Evolutionary conservation across 2,113 vertebrate genomes (phyloP).

Genomic region (Seriola aureovittata): DNA sequence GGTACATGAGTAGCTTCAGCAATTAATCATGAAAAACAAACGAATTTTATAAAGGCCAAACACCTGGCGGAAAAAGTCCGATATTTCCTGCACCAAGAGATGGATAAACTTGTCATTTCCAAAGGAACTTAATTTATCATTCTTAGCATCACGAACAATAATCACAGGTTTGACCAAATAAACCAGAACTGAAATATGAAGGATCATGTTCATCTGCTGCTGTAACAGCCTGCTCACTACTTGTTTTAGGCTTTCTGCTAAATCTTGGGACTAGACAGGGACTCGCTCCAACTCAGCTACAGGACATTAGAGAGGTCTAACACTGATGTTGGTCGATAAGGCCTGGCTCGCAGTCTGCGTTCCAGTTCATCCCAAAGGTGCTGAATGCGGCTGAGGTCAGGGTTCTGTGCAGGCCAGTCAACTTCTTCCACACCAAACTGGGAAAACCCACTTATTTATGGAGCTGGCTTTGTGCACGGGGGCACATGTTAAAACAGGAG

Average conservation of each 20-base stretch:
- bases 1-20: not conserved
- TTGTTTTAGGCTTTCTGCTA: conserved; percentile 9
- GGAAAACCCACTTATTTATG: not conserved
- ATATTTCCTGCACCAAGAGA: not conserved
- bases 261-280: conserved; percentile 1
- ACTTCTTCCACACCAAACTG: conserved; percentile 3
- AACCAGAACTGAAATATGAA: not conserved
- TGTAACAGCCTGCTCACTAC: not conserved
- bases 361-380: not conserved
- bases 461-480: not conserved
- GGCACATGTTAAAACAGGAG: not conserved
- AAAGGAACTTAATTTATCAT: no score
- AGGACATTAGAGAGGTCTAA: not conserved
- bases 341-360: not conserved
- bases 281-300: not conserved
- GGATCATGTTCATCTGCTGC: not conserved
- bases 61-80: not conserved
- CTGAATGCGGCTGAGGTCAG: not conserved
- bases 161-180: not conserved
- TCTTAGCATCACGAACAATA: not conserved
- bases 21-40: not conserved
- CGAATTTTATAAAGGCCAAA: not conserved
- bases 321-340: not conserved
- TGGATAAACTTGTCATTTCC: not conserved
- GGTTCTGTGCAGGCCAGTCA: not conserved